Percentiles rank a stretch among this genome's conserved stretches.
These are phyloP conservation scores for Acleris holmiana DNA, from an alignment of 2,888 invertebrate species.

Conservation along the genomic window DNA sequence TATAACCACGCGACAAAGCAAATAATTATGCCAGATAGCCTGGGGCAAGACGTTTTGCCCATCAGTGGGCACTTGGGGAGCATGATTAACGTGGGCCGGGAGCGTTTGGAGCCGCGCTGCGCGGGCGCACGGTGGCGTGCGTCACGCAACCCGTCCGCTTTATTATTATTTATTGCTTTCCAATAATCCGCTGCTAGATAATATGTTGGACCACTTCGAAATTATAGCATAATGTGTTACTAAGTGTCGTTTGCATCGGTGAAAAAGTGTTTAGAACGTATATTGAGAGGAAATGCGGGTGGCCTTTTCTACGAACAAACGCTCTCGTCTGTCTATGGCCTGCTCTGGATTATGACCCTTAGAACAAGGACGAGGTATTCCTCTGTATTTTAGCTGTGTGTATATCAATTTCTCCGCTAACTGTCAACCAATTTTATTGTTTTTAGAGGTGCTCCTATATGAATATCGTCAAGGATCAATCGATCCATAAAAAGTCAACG, in stretches of 20 bases:
- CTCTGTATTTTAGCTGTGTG: too few species aligned
- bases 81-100: slow-evolving; percentile 15
- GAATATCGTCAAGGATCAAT: too few species aligned
- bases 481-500: too few species aligned
- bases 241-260: background rate
- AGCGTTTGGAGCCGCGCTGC: slow-evolving; percentile 40
- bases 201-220: slow-evolving; percentile 48
- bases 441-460: too few species aligned
- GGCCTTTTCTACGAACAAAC: too few species aligned
- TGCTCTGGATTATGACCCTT: too few species aligned
- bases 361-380: too few species aligned
- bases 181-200: slow-evolving; percentile 72
- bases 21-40: background rate
- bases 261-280: background rate
- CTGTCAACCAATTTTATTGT: too few species aligned
- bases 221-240: slow-evolving; percentile 29
- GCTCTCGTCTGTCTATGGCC: too few species aligned
- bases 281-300: too few species aligned
- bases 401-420: too few species aligned
- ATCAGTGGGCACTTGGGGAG: background rate
- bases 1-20: background rate
- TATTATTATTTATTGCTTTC: slow-evolving; percentile 81
- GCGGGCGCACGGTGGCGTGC: slow-evolving; percentile 71
- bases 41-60: slow-evolving; percentile 42
- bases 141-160: slow-evolving; percentile 74